Evolutionary conservation across 2,797 vertebrate species (phyloP), one percentile per base, ranked within the genome.

Genomic region (Hydrocynus forskahlii): DNA sequence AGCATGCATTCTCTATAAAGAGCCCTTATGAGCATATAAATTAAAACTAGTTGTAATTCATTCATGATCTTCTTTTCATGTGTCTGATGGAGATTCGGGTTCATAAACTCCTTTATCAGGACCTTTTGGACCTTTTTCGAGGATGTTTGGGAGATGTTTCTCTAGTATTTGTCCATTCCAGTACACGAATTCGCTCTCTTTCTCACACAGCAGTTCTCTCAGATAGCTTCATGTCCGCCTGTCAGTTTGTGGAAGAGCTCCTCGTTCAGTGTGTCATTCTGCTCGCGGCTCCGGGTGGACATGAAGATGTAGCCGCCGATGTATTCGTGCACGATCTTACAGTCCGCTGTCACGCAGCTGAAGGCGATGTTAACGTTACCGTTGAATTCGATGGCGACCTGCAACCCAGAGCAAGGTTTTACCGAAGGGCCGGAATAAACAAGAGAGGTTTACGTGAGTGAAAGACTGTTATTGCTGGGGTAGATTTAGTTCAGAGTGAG

Each of bases 331-430:
- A 95, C 93, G 0, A 92, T 91, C 81, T 94, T 93, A 83, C 93
- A 94, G 71, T 92, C 89, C 6, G 93, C 94, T 0, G 93, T 95
- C 73, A 94, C 86, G 0, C 94, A 94, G 87, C 92, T 91, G 76
- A 95, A 95, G 8, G 95, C 95, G 67, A 95, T 93, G n/a, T 95
- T 95, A 75, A 95, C 93, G 57, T 95, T 93, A 14, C 94, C 95
- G 0, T 95, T 94, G 13, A 95, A 95, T 85, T 95, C 95, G 0
- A 95, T 95, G 82, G 94, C 93, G 35, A 95, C 93, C 94, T 95
- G 83, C 10, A 48, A 68, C 40, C 23, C 40, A 57, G 63, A 75
- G 43, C n/a, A 68, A 35, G 2, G 9, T 7, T 76, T 40, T n/a
- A 50, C 4, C 1, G 21, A 21, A 57, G 19, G 17, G 45, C n/a